These are phyloP conservation scores for Aspidapion aeneum DNA, from an alignment of 2,888 invertebrate species.

Conservation along the genomic window DNA sequence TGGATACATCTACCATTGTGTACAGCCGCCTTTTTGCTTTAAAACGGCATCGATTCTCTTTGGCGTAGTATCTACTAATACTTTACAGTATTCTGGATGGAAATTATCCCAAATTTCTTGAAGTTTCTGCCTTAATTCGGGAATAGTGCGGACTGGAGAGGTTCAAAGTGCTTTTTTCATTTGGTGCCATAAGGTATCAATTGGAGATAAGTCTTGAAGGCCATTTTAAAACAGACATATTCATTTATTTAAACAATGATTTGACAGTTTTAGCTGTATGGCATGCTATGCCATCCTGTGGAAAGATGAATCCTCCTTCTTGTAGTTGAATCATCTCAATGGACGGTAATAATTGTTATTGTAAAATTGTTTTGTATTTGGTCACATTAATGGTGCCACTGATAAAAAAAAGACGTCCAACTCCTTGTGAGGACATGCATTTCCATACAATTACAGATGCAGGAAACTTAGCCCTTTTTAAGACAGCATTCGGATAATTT, in stretches of 20 bases:
- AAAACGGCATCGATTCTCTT: constrained; percentile 8
- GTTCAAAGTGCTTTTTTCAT: background rate
- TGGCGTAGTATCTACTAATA: no score
- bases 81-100: background rate
- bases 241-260: background rate
- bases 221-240: constrained; percentile 8
- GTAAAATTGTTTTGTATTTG: constrained; percentile 2
- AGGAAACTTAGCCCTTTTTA: constrained; percentile 4
- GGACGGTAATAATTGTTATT: constrained; percentile 4
- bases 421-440: constrained; percentile 6
- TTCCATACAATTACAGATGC: constrained; percentile 2
- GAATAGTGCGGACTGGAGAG: background rate
- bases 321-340: constrained; percentile 12
- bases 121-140: background rate
- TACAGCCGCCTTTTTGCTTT: constrained; percentile 2
- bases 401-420: constrained; percentile 3
- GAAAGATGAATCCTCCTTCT: constrained; percentile 13
- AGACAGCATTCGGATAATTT: no score
- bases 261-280: background rate
- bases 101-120: background rate
- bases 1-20: constrained; percentile 1
- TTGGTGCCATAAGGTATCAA: no score
- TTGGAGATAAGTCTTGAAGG: background rate
- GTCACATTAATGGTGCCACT: background rate
- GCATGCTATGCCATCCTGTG: constrained; percentile 4